Evolutionary conservation across 1,140 invertebrate genomes (phyloP).

Genomic region (Aphis craccivora): DNA sequence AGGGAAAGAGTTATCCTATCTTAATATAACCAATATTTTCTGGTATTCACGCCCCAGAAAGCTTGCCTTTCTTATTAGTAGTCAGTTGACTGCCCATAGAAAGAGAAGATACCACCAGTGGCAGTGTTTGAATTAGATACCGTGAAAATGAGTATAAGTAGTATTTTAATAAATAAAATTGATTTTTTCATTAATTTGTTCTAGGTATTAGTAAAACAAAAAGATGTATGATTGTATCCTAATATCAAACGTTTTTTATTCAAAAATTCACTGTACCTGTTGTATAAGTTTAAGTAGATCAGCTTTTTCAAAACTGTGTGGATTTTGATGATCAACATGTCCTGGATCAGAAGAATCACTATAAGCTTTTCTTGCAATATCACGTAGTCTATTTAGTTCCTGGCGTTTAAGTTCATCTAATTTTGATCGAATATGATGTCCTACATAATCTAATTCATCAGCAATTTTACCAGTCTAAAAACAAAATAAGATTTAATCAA

Average conservation of each 20-base stretch:
- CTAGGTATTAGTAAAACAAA: background rate
- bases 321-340: slow-evolving; percentile 90
- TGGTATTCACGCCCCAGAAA: too few relatives aligned
- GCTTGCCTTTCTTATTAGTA: too few relatives aligned
- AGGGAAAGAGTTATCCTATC: too few relatives aligned
- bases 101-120: too few relatives aligned
- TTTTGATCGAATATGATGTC: slow-evolving; percentile 84
- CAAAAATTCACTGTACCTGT: slow-evolving; percentile 68
- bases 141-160: too few relatives aligned
- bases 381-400: slow-evolving; percentile 82
- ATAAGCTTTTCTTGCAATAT: slow-evolving; percentile 74
- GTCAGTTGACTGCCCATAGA: too few relatives aligned
- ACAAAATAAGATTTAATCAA: slow-evolving; percentile 60
- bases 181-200: too few relatives aligned
- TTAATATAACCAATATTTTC: too few relatives aligned
- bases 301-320: slow-evolving; percentile 92
- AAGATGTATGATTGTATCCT: too few relatives aligned
- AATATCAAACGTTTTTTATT: background rate
- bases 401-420: slow-evolving; percentile 93
- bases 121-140: too few relatives aligned
- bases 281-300: slow-evolving; percentile 92
- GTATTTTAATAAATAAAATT: too few relatives aligned
- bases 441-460: slow-evolving; percentile 86
- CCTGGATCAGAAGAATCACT: slow-evolving; percentile 69
- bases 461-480: slow-evolving; percentile 88